Evolutionary conservation across 2,113 vertebrate genomes (phyloP).

Genomic region (Oncorhynchus tshawytscha): DNA sequence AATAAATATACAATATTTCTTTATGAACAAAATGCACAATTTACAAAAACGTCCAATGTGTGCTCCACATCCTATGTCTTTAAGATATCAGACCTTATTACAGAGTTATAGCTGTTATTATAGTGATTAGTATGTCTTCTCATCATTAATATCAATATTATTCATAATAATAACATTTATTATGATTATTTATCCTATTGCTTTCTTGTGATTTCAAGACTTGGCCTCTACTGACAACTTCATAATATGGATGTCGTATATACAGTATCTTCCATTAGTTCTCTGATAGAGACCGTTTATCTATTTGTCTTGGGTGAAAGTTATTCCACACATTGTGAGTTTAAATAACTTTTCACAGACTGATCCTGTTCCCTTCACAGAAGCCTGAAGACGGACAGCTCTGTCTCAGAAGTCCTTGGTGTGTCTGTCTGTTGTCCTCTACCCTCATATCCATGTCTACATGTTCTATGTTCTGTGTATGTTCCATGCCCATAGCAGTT

Average conservation of each 20-base stretch:
- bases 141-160: slow-evolving; percentile 52
- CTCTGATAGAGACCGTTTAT: background rate
- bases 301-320: slow-evolving; percentile 7
- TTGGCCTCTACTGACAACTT: background rate
- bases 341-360: background rate
- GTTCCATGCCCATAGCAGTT: too few species aligned
- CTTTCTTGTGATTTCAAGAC: slow-evolving; percentile 39
- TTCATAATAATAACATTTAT: slow-evolving; percentile 37
- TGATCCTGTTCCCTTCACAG: background rate
- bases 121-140: slow-evolving; percentile 50
- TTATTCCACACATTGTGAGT: slow-evolving; percentile 28
- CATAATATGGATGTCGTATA: too few species aligned
- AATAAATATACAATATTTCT: slow-evolving; percentile 98
- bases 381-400: background rate
- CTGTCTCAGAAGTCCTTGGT: slow-evolving; percentile 3
- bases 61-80: slow-evolving; percentile 22
- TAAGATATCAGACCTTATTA: slow-evolving; percentile 36
- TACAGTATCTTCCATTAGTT: background rate
- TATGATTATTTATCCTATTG: slow-evolving; percentile 34
- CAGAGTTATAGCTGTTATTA: slow-evolving; percentile 44
- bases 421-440: background rate
- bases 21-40: slow-evolving; percentile 97
- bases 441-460: background rate
- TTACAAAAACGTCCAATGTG: slow-evolving; percentile 67
- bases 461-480: too few species aligned